Evolutionary conservation across 2,888 invertebrate species (phyloP), one percentile per base, ranked within the genome.

Genomic region (Oeneis ivallda): DNA sequence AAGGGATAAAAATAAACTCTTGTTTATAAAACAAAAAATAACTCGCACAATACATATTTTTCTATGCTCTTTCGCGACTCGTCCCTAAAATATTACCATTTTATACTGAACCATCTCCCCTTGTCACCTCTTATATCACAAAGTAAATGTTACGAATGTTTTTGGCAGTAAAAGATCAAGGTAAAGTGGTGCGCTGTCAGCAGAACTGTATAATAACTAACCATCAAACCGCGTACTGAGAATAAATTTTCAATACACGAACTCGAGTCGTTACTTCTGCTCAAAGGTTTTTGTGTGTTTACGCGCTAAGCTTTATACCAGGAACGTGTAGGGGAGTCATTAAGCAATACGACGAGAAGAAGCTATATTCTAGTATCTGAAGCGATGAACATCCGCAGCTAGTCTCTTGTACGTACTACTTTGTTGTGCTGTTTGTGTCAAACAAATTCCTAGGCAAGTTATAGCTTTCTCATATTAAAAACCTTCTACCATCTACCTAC

Each of bases 221-320:
- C 89, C 85, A 86, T 86, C 84, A 85, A 76, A 82, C 79, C 76
- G 77, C 83, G 86, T 89, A 86, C 85, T 88, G 83, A 84, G 89
- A 88, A 91, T 91, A 91, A 90, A 91, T 91, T 89, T 91, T 88
- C 90, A 88, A 91, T 89, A 87, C 85, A 76, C 75, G 74, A 79
- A 79, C 80, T 82, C 77, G 83, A 81, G 74, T 85, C 89, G 89
- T 90, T 90, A 87, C 85, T 89, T 87, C 85, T 82, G 75, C 83
- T 85, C 83, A 84, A 80, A 81, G 81, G 84, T 79, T 80, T 79
- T 77, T 61, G 76, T 80, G 77, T 64, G 66, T 82, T 80, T 81
- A 84, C 81, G 79, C 77, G 76, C 76, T 75, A 74, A 76, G 79
- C 77, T 72, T 79, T 80, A 78, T 79, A 76, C 74, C 59, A 65